Base-by-base conservation (phyloP, 35 echinoderm and acorn worm species). In the Diadema setosum region DNA sequence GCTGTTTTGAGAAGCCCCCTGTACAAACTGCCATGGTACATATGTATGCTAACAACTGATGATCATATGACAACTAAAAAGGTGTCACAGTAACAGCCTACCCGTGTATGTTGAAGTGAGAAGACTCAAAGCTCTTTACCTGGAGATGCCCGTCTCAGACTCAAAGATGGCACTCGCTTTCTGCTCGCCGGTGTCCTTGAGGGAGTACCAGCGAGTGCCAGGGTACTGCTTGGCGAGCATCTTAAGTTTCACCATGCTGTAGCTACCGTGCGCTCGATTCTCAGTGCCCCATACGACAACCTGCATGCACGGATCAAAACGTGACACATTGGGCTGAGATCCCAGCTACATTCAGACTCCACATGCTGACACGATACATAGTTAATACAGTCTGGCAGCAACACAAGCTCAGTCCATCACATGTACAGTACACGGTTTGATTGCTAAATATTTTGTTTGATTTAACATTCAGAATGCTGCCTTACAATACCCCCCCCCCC, bases 221-320 rank as follows among this genome's bases (percentile, higher is more conserved):
- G 27, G 6, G 64, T 87, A 75, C 18, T 46, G 39, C 23, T 52
- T 70, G 0, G 57, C 18, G 0, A 87, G 29, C 63, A 48, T 48
- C 63, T 46, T 74, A 0, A 87, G 61, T 48, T 73, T 73, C 33
- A 42, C 45, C 23, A 48, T 87, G 63, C 63, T 32, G 25, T 65
- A 48, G 6, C 60, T 31, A 27, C 69, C 37, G 43, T 90, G 88
- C 27, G 45, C 42, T 3, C 58, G 88, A 36, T 90, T 90, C 42
- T 90, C 88, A 14, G 58, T 35, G 4, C 88, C 88, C 88, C 88
- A 90, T 33, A 85, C 61, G 14, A 85, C 58, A 16, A 85, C 61
- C 83, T 85, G 83, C 17, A 12, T 21, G 14, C 49, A 55, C 21
- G 49, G 49, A 55, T 55, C 2, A 55, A 55, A 55, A 55, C 0